Conservation (phyloP, 2,888 invertebrate species). For the Chrysodeixis includens region DNA sequence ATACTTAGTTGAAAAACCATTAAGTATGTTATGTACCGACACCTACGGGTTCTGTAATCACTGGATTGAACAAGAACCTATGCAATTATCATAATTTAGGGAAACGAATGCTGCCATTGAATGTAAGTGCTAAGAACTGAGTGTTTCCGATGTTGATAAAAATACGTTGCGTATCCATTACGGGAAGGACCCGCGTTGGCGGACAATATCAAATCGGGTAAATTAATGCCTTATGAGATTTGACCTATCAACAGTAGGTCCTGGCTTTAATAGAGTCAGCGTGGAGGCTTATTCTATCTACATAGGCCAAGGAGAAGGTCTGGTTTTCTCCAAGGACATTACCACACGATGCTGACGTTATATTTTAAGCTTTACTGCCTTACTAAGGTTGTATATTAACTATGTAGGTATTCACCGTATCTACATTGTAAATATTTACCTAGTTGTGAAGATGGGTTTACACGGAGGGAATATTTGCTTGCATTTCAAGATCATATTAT, state of each 20-base stretch:
- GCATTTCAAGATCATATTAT: neutral
- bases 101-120: conserved; percentile 46
- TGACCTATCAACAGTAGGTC: conserved; percentile 37
- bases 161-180: conserved; percentile 34
- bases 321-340: neutral
- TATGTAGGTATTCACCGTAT: too few relatives aligned
- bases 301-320: neutral
- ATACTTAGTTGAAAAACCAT: conserved; percentile 51
- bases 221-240: conserved; percentile 35
- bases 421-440: too few relatives aligned
- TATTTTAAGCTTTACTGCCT: too few relatives aligned
- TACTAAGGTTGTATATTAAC: too few relatives aligned
- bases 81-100: conserved; percentile 55
- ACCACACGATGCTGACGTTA: too few relatives aligned
- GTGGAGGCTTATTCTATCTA: neutral
- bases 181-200: conserved; percentile 29
- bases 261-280: conserved; percentile 33
- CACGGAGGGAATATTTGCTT: neutral
- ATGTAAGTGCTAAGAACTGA: conserved; percentile 28
- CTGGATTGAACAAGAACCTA: conserved; percentile 44
- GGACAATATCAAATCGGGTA: conserved; percentile 44
- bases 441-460: too few relatives aligned
- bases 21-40: conserved; percentile 48
- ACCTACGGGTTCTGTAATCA: conserved; percentile 53
- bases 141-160: conserved; percentile 51